Base-by-base conservation (phyloP, 2,113 vertebrate genomes). In the Pomatostomus ruficeps region DNA sequence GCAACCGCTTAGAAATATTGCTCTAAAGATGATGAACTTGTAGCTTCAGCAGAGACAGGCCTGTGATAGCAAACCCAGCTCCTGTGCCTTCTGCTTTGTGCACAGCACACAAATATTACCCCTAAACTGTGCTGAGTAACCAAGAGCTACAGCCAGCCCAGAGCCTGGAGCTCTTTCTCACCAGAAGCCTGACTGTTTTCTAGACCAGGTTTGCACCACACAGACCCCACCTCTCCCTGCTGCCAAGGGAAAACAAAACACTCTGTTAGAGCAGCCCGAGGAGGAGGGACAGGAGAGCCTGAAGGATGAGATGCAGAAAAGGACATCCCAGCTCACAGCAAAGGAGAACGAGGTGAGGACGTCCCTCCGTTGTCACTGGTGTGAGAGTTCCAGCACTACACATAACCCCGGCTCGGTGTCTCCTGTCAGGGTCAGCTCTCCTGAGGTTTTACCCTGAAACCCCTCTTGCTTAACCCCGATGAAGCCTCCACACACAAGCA, bases 271-370 rank as follows among this genome's bases (percentile, higher is more conserved):
- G 65, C 42, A 4, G 2, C 61, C 62, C 0, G 62, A 95, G 73
- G 36, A 89, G 72, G 52, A 94, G 59, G 89, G 91, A 95, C 85
- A 96, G 81, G 89, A 76, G 73, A 95, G 59, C 11, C 91, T 97
- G 92, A 71, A 85, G 94, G 96, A 97, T 42, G 96, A 98, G 90
- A 36, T 97, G 55, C 95, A 98, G 95, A 67, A 93, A 96, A 96
- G 68, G 85, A 97, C 85, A 74, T 79, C 91, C 67, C 97, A 97
- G 91, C 95, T 98, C 19, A 68, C 91, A 74, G 95, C 94, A 72
- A 97, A 98, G 96, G 97, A 98, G 85, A 96, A 97, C 1, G 97
- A 98, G 98, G 98, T 98, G 97, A 98, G 98, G 77, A 29, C 11
- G 36, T 10, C 45, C 49, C 75, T 62, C 77, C 74, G 48, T 1